Evolutionary conservation across 23 tunicate species (phyloP).

Genomic region (Diplosoma virens): DNA sequence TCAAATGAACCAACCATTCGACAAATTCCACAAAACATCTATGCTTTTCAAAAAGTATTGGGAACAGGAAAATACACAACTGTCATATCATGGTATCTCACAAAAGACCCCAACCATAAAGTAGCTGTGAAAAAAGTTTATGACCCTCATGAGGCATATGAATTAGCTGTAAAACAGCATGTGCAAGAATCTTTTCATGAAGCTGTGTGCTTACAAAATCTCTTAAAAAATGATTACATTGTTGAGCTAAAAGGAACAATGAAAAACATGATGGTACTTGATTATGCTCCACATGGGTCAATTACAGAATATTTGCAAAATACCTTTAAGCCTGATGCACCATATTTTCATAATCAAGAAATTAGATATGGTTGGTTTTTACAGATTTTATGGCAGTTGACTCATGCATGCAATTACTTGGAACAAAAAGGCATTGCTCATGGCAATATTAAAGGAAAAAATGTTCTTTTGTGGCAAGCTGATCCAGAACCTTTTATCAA

Average conservation of each 20-base stretch:
- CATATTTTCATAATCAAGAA: background rate
- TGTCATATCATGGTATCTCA: constrained; percentile 30
- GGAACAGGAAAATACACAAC: constrained; percentile 74
- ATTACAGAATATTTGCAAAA: constrained; percentile 42
- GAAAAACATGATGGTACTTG: constrained; percentile 54
- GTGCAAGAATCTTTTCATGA: constrained; percentile 69
- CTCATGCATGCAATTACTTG: constrained; percentile 78
- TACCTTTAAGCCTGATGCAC: background rate
- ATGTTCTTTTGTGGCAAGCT: constrained; percentile 56
- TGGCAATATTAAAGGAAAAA: constrained; percentile 78
- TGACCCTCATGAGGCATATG: constrained; percentile 29
- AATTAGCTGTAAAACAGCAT: constrained; percentile 32
- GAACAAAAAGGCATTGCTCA: constrained; percentile 66
- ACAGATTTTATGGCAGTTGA: constrained; percentile 64
- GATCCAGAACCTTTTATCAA: constrained; percentile 69
- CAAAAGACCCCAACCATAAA: background rate
- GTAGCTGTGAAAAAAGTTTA: constrained; percentile 43
- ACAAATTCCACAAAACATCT: constrained; percentile 12
- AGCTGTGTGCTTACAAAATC: constrained; percentile 33
- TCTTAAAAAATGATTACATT: constrained; percentile 53
- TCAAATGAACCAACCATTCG: background rate
- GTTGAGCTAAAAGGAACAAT: constrained; percentile 63
- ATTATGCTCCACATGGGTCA: constrained; percentile 53
- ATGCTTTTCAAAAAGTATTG: constrained; percentile 39
- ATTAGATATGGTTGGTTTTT: constrained; percentile 44